phyloP scores from a whole-genome alignment of 2,113 vertebrate species.

The Cyprinodon variegatus region DNA sequence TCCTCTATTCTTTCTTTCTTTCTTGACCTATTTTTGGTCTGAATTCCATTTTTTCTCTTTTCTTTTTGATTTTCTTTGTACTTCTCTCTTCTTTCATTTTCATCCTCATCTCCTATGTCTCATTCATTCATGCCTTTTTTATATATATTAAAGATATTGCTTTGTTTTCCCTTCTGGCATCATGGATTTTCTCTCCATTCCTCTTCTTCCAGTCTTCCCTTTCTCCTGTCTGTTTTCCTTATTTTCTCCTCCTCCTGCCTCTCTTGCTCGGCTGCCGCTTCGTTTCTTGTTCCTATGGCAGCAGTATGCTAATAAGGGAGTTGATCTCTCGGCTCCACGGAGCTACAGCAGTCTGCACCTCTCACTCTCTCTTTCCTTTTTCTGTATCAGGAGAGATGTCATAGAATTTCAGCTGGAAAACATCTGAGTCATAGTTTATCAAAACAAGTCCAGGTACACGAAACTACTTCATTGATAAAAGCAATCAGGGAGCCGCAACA shows the following conservation, averaged over 20 bases:
- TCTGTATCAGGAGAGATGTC: not conserved
- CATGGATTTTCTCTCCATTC: not conserved
- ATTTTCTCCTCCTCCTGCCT: not conserved
- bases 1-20: not conserved
- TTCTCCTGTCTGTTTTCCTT: not conserved
- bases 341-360: conserved; percentile 49
- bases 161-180: not conserved
- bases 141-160: not conserved
- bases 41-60: not conserved
- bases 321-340: conserved; percentile 58
- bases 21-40: not conserved
- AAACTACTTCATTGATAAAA: not conserved
- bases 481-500: not conserved
- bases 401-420: conserved; percentile 18
- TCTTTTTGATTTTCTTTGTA: too few relatives aligned
- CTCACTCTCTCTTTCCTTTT: conserved; percentile 2
- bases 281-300: conserved; percentile 77
- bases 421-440: not conserved
- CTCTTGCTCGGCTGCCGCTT: conserved; percentile 30
- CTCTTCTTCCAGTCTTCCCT: not conserved
- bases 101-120: not conserved
- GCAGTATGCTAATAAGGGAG: conserved; percentile 75
- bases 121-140: not conserved
- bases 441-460: not conserved
- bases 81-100: not conserved